Evolutionary conservation across 2,888 invertebrate genomes (phyloP).

Genomic region (Drosophila hawaiiensis): DNA sequence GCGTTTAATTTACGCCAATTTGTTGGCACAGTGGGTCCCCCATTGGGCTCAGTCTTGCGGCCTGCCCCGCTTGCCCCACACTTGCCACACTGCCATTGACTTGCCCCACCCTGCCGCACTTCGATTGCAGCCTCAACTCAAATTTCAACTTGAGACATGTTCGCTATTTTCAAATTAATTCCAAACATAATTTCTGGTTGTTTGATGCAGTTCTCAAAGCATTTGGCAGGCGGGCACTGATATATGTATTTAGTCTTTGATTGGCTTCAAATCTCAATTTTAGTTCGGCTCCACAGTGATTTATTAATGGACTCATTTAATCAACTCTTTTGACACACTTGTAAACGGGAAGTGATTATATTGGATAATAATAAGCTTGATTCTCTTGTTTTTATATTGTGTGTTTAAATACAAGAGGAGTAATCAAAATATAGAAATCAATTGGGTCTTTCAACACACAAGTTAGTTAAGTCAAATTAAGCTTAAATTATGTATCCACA

Average conservation of each 20-base stretch:
- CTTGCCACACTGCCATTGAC: conserved; percentile 6
- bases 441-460: not conserved
- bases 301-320: conserved; percentile 1
- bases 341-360: not conserved
- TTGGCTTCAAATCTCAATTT: conserved; percentile 11
- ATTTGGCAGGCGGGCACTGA: conserved; percentile 31
- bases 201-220: conserved; percentile 23
- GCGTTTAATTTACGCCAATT: conserved; percentile 71
- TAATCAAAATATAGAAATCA: not conserved
- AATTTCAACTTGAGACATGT: conserved; percentile 39
- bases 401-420: not conserved
- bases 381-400: not conserved
- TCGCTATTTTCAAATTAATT: conserved; percentile 47
- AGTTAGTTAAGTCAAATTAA: not conserved
- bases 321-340: not conserved
- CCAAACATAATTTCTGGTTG: conserved; percentile 31
- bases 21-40: conserved; percentile 44
- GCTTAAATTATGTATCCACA: not conserved
- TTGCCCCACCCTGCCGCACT: conserved; percentile 21
- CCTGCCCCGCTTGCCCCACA: conserved; percentile 14
- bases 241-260: conserved; percentile 21
- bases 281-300: not conserved
- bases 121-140: conserved; percentile 19
- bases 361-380: not conserved
- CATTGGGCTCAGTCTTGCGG: conserved; percentile 15